These are phyloP conservation scores for Lagodon rhomboides DNA, from an alignment of 2,797 vertebrate species.

Conservation along the genomic window DNA sequence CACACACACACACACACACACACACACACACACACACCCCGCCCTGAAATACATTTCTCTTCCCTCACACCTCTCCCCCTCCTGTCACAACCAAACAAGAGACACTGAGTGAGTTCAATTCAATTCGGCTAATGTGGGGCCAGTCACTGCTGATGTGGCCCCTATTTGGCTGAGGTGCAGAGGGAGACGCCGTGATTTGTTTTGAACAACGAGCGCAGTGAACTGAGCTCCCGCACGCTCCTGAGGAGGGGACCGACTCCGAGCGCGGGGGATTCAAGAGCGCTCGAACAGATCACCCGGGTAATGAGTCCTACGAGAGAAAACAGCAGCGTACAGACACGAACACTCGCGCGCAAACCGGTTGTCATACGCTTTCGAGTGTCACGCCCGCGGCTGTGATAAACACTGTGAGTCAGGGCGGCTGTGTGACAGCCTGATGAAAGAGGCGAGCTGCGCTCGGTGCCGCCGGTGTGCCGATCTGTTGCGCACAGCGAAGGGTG, in stretches of 20 bases:
- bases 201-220: slow-evolving; percentile 58
- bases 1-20: slow-evolving; percentile 13
- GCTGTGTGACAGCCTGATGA: slow-evolving; percentile 65
- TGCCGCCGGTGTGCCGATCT: slow-evolving; percentile 49
- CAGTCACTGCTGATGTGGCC: slow-evolving; percentile 45
- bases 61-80: neutral
- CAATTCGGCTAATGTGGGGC: slow-evolving; percentile 51
- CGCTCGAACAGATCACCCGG: slow-evolving; percentile 22
- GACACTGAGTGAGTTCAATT: slow-evolving; percentile 55
- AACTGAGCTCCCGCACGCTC: slow-evolving; percentile 25
- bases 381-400: slow-evolving; percentile 63
- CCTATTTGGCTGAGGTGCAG: slow-evolving; percentile 53
- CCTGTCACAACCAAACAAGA: slow-evolving; percentile 39
- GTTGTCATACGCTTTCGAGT: slow-evolving; percentile 59
- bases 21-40: neutral
- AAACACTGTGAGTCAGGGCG: slow-evolving; percentile 66
- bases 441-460: slow-evolving; percentile 45
- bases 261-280: slow-evolving; percentile 27
- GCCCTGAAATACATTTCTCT: neutral
- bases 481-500: slow-evolving; percentile 32
- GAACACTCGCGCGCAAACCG: neutral
- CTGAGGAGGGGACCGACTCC: slow-evolving; percentile 25
- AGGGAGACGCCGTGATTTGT: slow-evolving; percentile 49
- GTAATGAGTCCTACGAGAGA: slow-evolving; percentile 42
- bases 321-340: neutral